These are phyloP conservation scores for Diglossa cyanea DNA, from an alignment of 2,797 vertebrate genomes.

Conservation along the genomic window DNA sequence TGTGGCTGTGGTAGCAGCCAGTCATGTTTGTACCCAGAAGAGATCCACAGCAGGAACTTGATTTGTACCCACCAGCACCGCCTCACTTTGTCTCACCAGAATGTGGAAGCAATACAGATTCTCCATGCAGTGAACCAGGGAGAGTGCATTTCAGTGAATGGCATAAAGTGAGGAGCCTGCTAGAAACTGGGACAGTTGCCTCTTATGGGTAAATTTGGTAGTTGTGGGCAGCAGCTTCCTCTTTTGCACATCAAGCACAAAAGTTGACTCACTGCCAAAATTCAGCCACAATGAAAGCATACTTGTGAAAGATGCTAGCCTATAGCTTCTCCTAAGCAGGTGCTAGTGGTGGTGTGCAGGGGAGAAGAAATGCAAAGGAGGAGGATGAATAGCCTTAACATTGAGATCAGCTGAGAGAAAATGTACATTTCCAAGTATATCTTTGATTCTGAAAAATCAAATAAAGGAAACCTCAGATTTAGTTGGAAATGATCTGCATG, in stretches of 20 bases:
- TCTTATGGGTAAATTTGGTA: not conserved
- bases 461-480: not conserved
- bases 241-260: not conserved
- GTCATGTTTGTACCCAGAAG: not conserved
- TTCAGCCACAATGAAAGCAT: not conserved
- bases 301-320: not conserved
- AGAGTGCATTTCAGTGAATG: not conserved
- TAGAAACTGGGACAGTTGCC: not conserved
- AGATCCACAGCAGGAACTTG: not conserved
- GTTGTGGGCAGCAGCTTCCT: not conserved
- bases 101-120: not conserved
- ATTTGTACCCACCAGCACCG: not conserved
- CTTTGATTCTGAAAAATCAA: not conserved
- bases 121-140: not conserved
- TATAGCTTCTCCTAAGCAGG: not conserved
- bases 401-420: not conserved
- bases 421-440: not conserved
- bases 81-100: not conserved
- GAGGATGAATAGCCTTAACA: not conserved
- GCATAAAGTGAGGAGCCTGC: not conserved
- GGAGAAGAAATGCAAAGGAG: not conserved
- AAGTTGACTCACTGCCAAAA: not conserved
- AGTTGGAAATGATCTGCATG: not conserved
- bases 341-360: not conserved
- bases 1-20: not conserved